Evolutionary conservation across 1,140 invertebrate genomes (phyloP), one percentile per base, ranked within the genome.

Genomic region (Aphaenogaster ashmeadi): DNA sequence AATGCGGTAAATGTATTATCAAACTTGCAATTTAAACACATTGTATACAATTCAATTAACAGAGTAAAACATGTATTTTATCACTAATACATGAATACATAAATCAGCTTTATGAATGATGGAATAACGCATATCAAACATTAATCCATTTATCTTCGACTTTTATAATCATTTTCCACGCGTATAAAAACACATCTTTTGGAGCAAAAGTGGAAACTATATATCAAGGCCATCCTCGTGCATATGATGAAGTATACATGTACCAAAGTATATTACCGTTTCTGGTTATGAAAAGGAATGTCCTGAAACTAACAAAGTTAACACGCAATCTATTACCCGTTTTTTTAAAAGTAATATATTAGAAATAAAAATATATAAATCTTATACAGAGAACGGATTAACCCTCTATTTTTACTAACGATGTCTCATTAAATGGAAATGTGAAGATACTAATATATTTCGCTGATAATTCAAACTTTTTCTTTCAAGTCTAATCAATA

Each of bases 261-360:
- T 90, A 91, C 90, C 90, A 91, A 91, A 91, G 89, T 91, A 91
- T 84, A 88, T 91, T 90, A 90, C 78, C 83, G 72, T 91, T 91
- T 88, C 89, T 88, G 72, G 77, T 91, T 90, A 87, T 85, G 67
- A 90, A 81, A 83, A 66, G 66, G 56, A 74, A 41, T 75, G 67
- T 91, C 77, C 69, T 88, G 64, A 83, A 88, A 88, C 78, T 90
- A 90, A 91, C 81, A 62, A 87, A 86, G 52, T 90, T 90, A 88
- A 90, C 56, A 71, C 64, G 15, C 78, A 79, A 54, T 89, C 60
- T 90, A 90, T 85, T 90, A 81, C 44, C 41, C 56, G 52, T 91
- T 91, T 81, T 91, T 84, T 69, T 69, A 15, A 78, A 90, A 90
- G 77, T 91, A 90, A 90, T 91, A 91, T 91, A 91, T 88, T 85